Percentiles rank a stretch among this genome's conserved stretches.
These are phyloP conservation scores for Meloe dianella DNA, from an alignment of 2,888 invertebrate species.

Conservation along the genomic window DNA sequence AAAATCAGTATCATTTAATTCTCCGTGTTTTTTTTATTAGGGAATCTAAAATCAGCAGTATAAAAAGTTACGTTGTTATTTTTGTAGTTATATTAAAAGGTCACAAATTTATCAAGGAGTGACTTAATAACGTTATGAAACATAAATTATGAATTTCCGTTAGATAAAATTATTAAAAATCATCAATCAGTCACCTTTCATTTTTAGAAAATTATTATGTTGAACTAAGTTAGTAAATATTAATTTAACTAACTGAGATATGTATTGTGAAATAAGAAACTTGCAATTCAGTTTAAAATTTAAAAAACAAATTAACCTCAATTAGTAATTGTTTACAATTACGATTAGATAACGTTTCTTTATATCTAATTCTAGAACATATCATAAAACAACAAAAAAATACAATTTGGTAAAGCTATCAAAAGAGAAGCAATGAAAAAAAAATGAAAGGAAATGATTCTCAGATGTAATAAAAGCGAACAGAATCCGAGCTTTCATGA, in stretches of 20 bases:
- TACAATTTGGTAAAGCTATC: slow-evolving; percentile 4
- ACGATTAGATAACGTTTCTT: background rate
- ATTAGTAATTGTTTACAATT: background rate
- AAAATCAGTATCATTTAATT: no score
- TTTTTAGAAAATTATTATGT: background rate
- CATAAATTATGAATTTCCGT: background rate
- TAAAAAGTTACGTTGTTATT: no score
- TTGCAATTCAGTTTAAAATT: background rate
- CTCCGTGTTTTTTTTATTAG: no score
- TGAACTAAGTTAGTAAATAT: background rate
- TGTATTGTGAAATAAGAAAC: background rate
- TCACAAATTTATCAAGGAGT: background rate
- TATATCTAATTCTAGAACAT: no score
- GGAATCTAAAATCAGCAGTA: no score
- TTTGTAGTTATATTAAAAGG: no score
- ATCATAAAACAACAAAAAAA: background rate
- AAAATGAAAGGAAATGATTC: background rate
- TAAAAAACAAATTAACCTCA: background rate
- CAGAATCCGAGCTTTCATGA: slow-evolving; percentile 20
- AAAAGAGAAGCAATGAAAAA: background rate
- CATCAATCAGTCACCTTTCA: background rate
- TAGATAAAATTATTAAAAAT: background rate
- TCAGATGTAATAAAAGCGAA: slow-evolving; percentile 24
- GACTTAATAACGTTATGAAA: background rate
- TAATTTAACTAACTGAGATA: background rate